Evolutionary conservation across 2,888 invertebrate genomes (phyloP), one percentile per base, ranked within the genome.

Genomic region (Leuctra nigra): DNA sequence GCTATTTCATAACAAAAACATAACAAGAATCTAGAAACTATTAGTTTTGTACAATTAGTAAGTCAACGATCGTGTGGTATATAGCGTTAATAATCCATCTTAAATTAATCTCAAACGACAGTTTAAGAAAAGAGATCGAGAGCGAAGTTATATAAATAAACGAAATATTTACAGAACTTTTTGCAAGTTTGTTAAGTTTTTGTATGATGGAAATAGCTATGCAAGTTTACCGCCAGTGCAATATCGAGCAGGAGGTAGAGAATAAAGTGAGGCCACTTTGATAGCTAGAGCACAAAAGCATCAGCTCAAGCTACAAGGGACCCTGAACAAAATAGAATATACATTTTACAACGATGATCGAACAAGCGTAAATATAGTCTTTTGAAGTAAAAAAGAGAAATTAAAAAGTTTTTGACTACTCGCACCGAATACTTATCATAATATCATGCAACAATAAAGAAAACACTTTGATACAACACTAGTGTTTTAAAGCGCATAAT

Each of bases 311-410:
- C 50, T 20, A 18, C 50, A 50, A 50, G 50, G 14, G 50, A 29
- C 50, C 16, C 16, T 50, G n/a, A 4, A 48, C n/a, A 29, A 9
- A 35, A 50, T 50, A 44, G n/a, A 44, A 14, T 14, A n/a, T 14
- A n/a, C n/a, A 38, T n/a, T 38, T 9, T 38, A 38, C 38, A 38
- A 38, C 14, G 4, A n/a, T 14, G n/a, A 23, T 20, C n/a, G 35
- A 6, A 33, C 9, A 20, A 20, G 33, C 33, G 35, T 16, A 33
- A 50, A 50, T 33, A 50, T 9, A 13, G 23, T 44, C n/a, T 35
- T 50, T 50, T 35, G 35, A 50, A 50, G 50, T 50, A 50, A 35
- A 50, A 50, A 50, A 50, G 29, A 50, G n/a, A 50, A 14, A 18
- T n/a, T 16, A 16, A 50, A 20, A 22, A 50, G 13, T 22, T 35